phyloP scores from a whole-genome alignment of 1,140 invertebrate species.

The Drosophila carrolli region DNA sequence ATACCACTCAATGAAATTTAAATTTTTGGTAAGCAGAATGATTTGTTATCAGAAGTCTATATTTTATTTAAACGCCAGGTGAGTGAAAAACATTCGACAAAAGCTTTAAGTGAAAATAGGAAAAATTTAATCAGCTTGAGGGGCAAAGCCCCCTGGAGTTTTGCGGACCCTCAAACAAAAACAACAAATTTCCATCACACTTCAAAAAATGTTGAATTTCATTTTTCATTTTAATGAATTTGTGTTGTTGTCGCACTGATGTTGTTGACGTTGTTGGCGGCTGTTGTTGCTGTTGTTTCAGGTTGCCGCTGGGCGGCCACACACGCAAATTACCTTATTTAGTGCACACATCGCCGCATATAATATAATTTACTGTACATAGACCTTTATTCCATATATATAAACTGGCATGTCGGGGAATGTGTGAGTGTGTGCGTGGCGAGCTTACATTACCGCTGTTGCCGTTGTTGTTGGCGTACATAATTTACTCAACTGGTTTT shows the following conservation, averaged over 20 bases:
- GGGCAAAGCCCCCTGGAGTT: background rate
- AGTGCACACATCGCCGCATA: constrained; percentile 77
- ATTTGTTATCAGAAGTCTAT: background rate
- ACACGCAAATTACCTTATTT: constrained; percentile 82
- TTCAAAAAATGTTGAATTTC: constrained; percentile 80
- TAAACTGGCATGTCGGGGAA: constrained; percentile 7
- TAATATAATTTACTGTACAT: constrained; percentile 83
- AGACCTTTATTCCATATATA: constrained; percentile 62
- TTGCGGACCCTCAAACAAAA: constrained; percentile 1
- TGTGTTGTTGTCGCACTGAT: constrained; percentile 54
- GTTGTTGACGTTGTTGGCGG: constrained; percentile 46
- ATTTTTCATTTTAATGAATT: constrained; percentile 84
- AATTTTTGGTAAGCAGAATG: too few species aligned
- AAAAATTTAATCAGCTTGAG: constrained; percentile 39
- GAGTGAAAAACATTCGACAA: too few species aligned
- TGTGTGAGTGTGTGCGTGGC: constrained; percentile 4
- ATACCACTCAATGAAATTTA: too few species aligned
- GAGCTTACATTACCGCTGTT: constrained; percentile 34
- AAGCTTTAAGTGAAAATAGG: constrained; percentile 36
- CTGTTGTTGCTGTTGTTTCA: constrained; percentile 39
- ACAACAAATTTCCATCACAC: constrained; percentile 39
- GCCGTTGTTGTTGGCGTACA: constrained; percentile 58
- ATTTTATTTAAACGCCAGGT: too few species aligned
- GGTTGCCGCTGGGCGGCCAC: constrained; percentile 59
- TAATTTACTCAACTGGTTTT: constrained; percentile 81